A percentile compares a stretch with the other conserved stretches of the same genome.
phyloP scores from a whole-genome alignment of 2,797 vertebrate genomes.

The Acridotheres tristis region DNA sequence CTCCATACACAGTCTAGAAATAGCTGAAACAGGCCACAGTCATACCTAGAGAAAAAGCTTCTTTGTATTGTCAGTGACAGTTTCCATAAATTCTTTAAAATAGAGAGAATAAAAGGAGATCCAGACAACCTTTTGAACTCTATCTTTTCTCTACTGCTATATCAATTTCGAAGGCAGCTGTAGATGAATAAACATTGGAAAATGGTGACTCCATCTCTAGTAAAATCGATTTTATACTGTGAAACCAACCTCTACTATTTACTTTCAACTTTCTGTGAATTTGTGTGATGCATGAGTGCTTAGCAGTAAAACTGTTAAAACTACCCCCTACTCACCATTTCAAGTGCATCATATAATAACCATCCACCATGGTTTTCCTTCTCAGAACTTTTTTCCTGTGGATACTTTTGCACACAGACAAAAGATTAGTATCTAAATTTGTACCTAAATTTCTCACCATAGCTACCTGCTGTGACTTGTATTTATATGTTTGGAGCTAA shows the following conservation, averaged over 20 bases:
- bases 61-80: neutral
- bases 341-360: neutral
- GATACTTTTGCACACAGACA: neutral
- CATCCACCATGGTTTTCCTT: neutral
- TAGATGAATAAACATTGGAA: conserved; percentile 20
- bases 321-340: neutral
- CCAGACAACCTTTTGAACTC: neutral
- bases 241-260: neutral
- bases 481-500: neutral
- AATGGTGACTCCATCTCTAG: neutral
- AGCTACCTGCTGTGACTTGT: neutral
- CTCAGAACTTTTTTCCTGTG: neutral
- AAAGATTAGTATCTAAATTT: neutral
- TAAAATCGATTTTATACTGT: neutral
- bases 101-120: neutral
- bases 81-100: conserved; percentile 27
- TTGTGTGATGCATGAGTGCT: neutral
- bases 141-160: neutral
- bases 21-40: neutral
- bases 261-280: neutral
- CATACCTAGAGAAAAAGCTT: neutral
- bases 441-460: neutral
- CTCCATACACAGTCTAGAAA: neutral
- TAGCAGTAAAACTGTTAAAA: neutral
- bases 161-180: neutral